Evolutionary conservation across 2,797 vertebrate genomes (phyloP).

Genomic region (Eulemur albifrons): DNA sequence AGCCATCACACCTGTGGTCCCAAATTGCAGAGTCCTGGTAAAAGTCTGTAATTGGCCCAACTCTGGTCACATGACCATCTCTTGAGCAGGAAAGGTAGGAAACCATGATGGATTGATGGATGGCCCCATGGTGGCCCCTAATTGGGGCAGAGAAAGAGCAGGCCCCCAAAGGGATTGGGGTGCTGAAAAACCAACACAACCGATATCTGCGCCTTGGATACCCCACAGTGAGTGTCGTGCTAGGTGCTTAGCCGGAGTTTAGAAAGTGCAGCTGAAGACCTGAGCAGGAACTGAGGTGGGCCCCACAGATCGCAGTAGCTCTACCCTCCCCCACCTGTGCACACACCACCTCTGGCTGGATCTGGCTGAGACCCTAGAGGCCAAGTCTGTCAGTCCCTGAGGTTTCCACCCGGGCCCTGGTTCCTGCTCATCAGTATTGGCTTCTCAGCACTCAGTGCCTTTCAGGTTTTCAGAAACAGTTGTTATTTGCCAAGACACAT

Average conservation of each 20-base stretch:
- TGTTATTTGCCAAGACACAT: background rate
- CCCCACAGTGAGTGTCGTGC: background rate
- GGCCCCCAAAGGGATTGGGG: background rate
- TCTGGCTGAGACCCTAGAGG: background rate
- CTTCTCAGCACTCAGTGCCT: background rate
- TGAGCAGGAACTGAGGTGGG: no score
- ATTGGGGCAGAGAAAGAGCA: fast-evolving
- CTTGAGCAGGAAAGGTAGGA: background rate
- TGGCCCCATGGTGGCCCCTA: background rate
- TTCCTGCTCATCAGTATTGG: background rate
- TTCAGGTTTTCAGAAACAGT: background rate
- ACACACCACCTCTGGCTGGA: background rate
- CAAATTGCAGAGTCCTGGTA: background rate
- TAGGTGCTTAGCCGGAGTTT: background rate
- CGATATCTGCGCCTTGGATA: no score
- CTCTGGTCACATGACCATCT: background rate
- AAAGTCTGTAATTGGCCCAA: background rate
- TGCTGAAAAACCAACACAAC: background rate
- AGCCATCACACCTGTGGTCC: background rate
- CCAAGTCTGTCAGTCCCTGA: background rate
- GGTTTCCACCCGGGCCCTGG: background rate
- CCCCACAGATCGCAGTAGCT: no score
- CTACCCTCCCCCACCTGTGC: fast-evolving
- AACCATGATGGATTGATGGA: background rate
- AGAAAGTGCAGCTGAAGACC: background rate